These are phyloP conservation scores for Drosophila neonasuta DNA, from an alignment of 2,888 invertebrate genomes.

Conservation along the genomic window DNA sequence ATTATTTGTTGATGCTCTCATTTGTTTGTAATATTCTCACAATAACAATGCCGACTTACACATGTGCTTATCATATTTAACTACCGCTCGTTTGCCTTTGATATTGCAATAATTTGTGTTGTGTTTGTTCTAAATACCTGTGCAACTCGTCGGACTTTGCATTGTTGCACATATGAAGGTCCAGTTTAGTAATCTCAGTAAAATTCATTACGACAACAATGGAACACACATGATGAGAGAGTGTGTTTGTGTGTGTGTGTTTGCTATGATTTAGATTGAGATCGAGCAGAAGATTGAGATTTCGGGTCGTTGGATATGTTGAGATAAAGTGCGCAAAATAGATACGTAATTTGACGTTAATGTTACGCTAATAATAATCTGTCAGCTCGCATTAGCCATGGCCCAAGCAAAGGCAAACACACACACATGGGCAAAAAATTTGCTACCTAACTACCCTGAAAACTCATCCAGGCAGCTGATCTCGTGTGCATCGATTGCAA, in stretches of 20 bases:
- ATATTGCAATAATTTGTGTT: neutral
- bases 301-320: slow-evolving; percentile 35
- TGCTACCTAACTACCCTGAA: slow-evolving; percentile 36
- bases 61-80: neutral
- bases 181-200: slow-evolving; percentile 27
- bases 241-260: slow-evolving; percentile 17
- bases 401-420: slow-evolving; percentile 30
- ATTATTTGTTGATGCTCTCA: neutral
- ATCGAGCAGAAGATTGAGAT: slow-evolving; percentile 19
- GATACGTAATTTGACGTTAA: slow-evolving; percentile 79
- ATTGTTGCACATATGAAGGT: slow-evolving; percentile 12
- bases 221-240: slow-evolving; percentile 3
- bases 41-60: neutral
- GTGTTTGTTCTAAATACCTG: slow-evolving; percentile 7
- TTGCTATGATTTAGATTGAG: slow-evolving; percentile 41
- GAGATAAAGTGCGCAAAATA: slow-evolving; percentile 75
- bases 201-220: slow-evolving; percentile 30
- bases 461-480: slow-evolving; percentile 48
- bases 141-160: slow-evolving; percentile 5
- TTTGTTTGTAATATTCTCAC: neutral
- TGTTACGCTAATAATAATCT: slow-evolving; percentile 80
- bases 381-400: slow-evolving; percentile 73
- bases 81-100: neutral
- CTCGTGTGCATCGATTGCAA: slow-evolving; percentile 47
- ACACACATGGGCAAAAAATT: slow-evolving; percentile 27